phyloP scores from a whole-genome alignment of 2,888 invertebrate species.

The Glaucopsyche alexis region DNA sequence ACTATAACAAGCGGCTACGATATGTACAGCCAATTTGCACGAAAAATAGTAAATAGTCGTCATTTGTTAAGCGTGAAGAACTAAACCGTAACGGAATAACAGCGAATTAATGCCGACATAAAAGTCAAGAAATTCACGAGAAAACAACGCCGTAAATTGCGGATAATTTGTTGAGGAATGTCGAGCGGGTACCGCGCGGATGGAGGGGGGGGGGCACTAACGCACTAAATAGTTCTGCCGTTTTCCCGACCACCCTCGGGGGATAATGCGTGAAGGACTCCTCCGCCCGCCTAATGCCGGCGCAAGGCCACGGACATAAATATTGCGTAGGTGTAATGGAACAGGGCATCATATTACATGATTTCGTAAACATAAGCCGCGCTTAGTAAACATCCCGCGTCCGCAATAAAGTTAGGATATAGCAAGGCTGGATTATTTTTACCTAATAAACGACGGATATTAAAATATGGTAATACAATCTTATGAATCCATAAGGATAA shows the following conservation, averaged over 20 bases:
- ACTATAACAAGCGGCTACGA: too few species aligned
- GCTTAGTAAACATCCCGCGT: background rate
- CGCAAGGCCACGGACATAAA: slow-evolving; percentile 9
- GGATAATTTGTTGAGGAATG: slow-evolving; percentile 19
- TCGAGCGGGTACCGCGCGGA: background rate
- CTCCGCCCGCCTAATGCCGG: background rate
- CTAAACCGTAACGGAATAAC: background rate
- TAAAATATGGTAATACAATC: background rate
- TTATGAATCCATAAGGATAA: background rate
- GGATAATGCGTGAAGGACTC: background rate
- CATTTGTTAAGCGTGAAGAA: background rate
- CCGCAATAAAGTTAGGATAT: background rate
- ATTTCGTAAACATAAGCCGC: background rate
- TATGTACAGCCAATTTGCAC: too few species aligned
- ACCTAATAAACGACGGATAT: background rate
- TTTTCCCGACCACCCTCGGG: background rate
- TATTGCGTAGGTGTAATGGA: slow-evolving; percentile 12
- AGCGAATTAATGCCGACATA: background rate
- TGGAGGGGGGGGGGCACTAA: background rate
- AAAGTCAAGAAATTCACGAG: slow-evolving; percentile 14
- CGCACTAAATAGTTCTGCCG: background rate
- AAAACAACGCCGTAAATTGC: slow-evolving; percentile 9
- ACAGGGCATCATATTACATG: slow-evolving; percentile 12
- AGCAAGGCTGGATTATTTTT: background rate
- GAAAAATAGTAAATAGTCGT: background rate